These are phyloP conservation scores for Polyploca ridens DNA, from an alignment of 2,888 invertebrate genomes.

Conservation along the genomic window DNA sequence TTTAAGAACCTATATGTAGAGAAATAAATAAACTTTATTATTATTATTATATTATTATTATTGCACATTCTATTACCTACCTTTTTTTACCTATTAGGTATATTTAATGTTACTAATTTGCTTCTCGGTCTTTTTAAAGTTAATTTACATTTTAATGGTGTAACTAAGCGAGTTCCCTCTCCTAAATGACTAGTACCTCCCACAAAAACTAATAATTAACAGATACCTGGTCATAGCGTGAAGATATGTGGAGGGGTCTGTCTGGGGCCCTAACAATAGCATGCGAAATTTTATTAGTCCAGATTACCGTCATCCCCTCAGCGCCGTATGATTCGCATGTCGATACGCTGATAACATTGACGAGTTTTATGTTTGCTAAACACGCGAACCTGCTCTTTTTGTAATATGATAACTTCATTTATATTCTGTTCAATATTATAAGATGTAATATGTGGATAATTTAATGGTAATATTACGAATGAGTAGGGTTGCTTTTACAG, in stretches of 20 bases:
- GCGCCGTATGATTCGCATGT: constrained; percentile 32
- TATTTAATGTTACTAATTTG: too few species aligned
- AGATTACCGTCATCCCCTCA: not conserved
- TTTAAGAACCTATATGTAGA: too few species aligned
- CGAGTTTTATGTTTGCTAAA: constrained; percentile 28
- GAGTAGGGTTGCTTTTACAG: too few species aligned
- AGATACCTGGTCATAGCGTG: not conserved
- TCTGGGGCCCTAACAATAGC: not conserved
- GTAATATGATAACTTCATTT: not conserved
- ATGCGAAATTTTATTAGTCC: constrained; percentile 21
- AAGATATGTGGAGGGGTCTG: not conserved
- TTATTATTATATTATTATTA: too few species aligned
- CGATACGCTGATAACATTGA: constrained; percentile 41
- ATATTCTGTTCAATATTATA: not conserved
- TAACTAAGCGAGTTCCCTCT: not conserved
- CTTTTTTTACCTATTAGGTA: too few species aligned
- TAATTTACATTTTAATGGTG: too few species aligned
- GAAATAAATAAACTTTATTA: too few species aligned
- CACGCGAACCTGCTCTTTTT: constrained; percentile 34
- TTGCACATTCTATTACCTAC: too few species aligned
- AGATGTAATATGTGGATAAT: not conserved
- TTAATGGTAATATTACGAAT: not conserved
- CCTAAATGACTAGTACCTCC: too few species aligned
- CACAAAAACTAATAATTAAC: not conserved
- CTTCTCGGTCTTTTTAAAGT: too few species aligned